phyloP scores from a whole-genome alignment of 2,797 vertebrate species.

The Dromococcyx pavoninus region DNA sequence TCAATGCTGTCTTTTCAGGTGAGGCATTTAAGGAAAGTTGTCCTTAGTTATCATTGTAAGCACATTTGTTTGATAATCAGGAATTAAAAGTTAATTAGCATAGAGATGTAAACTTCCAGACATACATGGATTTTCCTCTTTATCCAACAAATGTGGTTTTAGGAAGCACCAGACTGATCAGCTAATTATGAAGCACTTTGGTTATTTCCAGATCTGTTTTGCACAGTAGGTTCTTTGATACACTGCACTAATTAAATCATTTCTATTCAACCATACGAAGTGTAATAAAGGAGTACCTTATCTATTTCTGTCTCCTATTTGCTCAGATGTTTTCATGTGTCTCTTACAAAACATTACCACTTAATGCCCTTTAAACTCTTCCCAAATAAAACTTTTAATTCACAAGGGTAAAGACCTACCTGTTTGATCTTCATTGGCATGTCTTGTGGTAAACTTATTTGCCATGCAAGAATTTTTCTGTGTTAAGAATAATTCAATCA shows the following conservation, averaged over 20 bases:
- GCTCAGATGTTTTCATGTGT: background rate
- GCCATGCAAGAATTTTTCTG: slow-evolving; percentile 66
- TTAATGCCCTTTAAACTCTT: slow-evolving; percentile 8
- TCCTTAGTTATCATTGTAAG: background rate
- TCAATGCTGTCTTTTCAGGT: background rate
- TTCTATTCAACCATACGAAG: slow-evolving; percentile 39
- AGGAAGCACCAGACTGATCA: background rate
- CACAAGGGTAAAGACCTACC: background rate
- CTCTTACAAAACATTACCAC: slow-evolving; percentile 25
- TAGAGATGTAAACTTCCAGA: background rate
- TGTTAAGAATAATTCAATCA: slow-evolving; percentile 78
- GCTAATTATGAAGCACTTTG: slow-evolving; percentile 3
- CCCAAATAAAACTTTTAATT: slow-evolving; percentile 33
- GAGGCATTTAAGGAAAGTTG: background rate
- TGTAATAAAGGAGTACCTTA: background rate
- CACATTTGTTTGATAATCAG: background rate
- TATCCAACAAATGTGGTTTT: background rate
- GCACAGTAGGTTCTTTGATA: slow-evolving; percentile 1
- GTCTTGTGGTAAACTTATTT: slow-evolving; percentile 71
- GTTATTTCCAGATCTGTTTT: slow-evolving; percentile 19
- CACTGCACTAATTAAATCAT: slow-evolving; percentile 24
- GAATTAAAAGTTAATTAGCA: background rate
- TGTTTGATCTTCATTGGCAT: slow-evolving; percentile 69
- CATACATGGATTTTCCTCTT: background rate
- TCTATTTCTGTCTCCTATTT: slow-evolving; percentile 21